Percentiles rank a stretch among this genome's conserved stretches.
Conservation (phyloP, 2,113 vertebrate genomes). For the Motacilla tschutschensis region DNA sequence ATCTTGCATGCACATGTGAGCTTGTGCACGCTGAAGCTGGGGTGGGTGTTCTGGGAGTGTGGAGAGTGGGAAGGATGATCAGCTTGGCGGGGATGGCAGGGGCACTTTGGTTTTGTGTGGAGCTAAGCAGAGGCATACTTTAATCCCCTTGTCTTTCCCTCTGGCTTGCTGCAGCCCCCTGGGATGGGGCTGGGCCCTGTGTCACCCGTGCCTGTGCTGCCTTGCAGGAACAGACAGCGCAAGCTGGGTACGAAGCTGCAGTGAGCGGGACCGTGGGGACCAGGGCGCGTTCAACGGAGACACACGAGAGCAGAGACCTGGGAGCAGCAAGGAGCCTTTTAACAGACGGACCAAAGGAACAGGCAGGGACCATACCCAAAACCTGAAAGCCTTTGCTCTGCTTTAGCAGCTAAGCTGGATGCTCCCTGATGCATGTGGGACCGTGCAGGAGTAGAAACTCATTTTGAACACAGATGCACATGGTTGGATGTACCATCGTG, state of each 20-base stretch:
- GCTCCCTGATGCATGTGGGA: slow-evolving; percentile 84
- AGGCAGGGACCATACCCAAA: slow-evolving; percentile 72
- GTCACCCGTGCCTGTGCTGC: neutral
- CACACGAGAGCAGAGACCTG: slow-evolving; percentile 77
- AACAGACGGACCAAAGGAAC: slow-evolving; percentile 80
- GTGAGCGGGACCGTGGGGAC: slow-evolving; percentile 72
- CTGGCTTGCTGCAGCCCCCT: neutral
- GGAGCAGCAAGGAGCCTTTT: slow-evolving; percentile 79
- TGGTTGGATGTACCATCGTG: slow-evolving; percentile 49
- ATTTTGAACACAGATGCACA: slow-evolving; percentile 71
- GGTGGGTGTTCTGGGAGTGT: neutral
- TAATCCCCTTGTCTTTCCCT: neutral
- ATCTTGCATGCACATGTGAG: accelerated
- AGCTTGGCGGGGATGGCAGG: accelerated
- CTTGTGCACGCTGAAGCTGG: neutral
- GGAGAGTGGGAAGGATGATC: neutral
- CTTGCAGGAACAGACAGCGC: slow-evolving; percentile 93
- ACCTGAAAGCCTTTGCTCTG: slow-evolving; percentile 76
- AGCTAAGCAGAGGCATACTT: neutral
- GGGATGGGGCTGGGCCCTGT: accelerated
- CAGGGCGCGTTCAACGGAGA: slow-evolving; percentile 65
- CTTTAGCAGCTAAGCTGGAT: slow-evolving; percentile 79
- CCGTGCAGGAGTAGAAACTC: slow-evolving; percentile 77
- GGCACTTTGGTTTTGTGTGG: neutral
- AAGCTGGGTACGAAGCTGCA: slow-evolving; percentile 97